Evolutionary conservation across 2,888 invertebrate species (phyloP), one percentile per base, ranked within the genome.

Genomic region (Drosophila hamatofila): DNA sequence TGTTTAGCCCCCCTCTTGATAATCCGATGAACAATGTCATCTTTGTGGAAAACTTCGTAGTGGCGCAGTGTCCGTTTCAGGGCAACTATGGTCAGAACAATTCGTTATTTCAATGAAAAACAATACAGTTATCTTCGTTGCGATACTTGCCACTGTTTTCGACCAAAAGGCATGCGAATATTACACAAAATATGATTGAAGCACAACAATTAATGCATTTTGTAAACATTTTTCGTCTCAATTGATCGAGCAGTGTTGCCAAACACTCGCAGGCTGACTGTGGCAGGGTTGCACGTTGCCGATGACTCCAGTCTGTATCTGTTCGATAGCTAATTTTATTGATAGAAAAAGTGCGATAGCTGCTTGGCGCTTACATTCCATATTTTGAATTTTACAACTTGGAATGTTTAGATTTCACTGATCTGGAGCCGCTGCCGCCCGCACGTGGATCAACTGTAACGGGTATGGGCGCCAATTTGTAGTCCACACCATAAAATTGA

Each of bases 1-100:
- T 96, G 95, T 84, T 96, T 96, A 18, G 95, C 93, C 2, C 98
- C 98, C 81, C 97, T 93, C 92, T 98, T 98, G 0, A 97, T 95
- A 80, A 98, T 94, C 79, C 94, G 95, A 91, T 98, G 98, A 58
- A 94, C 93, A 39, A 98, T 93, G 89, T 96, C 95, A 69, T 96
- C 95, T 7, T 95, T 94, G 92, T 96, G 96, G 54, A 98, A 93
- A 9, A 96, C 95, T 92, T 98, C 97, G 93, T 95, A 98, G 93
- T 97, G 96, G 88, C 95, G 96, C 48, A 98, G 93, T 90, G 97
- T 97, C 86, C 95, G 94, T 84, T 96, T 93, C 57, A 97, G 94
- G 16, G 96, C 94, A 92, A 94, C 97, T 97, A 83, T 39, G 58
- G 35, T 11, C 1, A 3, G 18, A 64, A 59, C 42, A 12, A 51